Base-by-base conservation (phyloP, 2,888 invertebrate genomes). In the Dexiosoma caninum region DNA sequence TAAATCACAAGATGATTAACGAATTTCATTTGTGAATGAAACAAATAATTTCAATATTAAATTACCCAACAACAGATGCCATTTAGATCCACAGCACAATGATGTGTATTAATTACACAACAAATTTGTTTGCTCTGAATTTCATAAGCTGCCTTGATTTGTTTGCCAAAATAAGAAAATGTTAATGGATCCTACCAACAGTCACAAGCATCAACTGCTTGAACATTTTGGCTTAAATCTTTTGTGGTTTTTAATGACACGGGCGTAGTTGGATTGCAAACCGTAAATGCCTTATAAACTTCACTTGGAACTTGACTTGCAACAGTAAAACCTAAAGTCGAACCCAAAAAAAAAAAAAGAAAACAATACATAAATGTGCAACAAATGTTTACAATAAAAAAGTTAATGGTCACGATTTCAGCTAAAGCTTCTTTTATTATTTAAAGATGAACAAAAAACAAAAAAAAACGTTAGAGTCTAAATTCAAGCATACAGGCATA, bases 361-460 rank as follows among this genome's bases (percentile, higher is more conserved):
- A n/a, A n/a, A n/a, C n/a, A n/a, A 10, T 30, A 30, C 40, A 9
- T 21, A n/a, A 72, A 35, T 57, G 37, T 49, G 7, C 30, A 74
- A 42, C 19, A 46, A 21, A 1, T 14, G 55, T 1, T 42, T 49
- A 27, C 7, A 62, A 16, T 16, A 53, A 71, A 78, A 69, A 80
- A 55, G 30, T 69, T 49, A 81, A 67, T 74, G 80, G 78, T 82
- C 83, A 83, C 83, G 83, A 82, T 80, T 78, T 69, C n/a, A 42
- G 46, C 7, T 76, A 70, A 55, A 82, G 69, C 82, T 80, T 83
- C 83, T 83, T 77, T 78, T 60, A 37, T 69, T 74, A 42, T 46
- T 21, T 51, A 21, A 10, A 46, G 9, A 46, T 12, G 12, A 23
- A 35, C n/a, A 42, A 46, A 19, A 46, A 49, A 53, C n/a, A 16